Conservation (phyloP, 2,797 vertebrate species). For the Peromyscus aztecus region DNA sequence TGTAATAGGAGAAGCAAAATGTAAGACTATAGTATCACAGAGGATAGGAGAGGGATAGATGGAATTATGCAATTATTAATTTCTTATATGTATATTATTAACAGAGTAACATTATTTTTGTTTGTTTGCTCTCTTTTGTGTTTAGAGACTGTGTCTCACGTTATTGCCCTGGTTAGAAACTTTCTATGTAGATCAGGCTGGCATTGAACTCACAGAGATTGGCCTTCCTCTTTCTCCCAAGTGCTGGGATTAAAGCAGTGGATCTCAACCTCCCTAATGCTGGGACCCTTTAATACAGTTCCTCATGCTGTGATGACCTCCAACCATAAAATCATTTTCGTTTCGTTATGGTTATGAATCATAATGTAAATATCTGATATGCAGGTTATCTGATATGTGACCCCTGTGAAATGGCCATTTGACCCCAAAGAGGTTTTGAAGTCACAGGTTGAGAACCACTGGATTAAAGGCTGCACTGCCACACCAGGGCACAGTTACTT, state of each 20-base stretch:
- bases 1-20: background rate
- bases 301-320: background rate
- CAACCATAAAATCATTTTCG: background rate
- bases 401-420: background rate
- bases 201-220: background rate
- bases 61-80: background rate
- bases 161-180: background rate
- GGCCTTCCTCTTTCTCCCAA: background rate
- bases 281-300: no score
- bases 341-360: background rate
- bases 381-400: background rate
- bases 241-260: background rate
- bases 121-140: background rate
- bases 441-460: background rate
- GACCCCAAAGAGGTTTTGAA: background rate
- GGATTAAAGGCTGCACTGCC: background rate
- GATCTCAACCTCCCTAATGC: background rate
- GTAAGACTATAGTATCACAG: background rate
- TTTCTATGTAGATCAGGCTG: background rate
- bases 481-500: background rate
- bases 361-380: background rate
- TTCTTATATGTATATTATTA: background rate
- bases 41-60: background rate
- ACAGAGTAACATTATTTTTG: conserved; percentile 15
- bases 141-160: background rate